Evolutionary conservation across 2,113 vertebrate genomes (phyloP), one percentile per base, ranked within the genome.

Genomic region (Pogona vitticeps): DNA sequence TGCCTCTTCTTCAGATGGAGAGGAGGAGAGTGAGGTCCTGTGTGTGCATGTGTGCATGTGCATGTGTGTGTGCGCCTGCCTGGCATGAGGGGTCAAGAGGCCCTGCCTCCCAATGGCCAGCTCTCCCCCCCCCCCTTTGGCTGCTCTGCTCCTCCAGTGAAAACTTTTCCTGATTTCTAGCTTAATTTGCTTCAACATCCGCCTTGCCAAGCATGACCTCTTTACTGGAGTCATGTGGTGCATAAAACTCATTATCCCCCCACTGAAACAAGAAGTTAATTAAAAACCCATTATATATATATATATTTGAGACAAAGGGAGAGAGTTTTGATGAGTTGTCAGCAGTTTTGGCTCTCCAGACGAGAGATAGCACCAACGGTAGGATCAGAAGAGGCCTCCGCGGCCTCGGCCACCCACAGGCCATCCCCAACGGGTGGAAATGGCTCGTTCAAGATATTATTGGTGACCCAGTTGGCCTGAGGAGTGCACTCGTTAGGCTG

Each of bases 191-290:
- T 93, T 90, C 96, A 94, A 95, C 95, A 94, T 94, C 94, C 86
- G 88, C 65, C 78, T 87, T 91, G 94, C 94, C 2, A 14, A 38
- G 92, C 87, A 85, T 95, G 96, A 96, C 96, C 95, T 92, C 94
- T 93, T 93, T 92, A 86, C 93, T 78, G 73, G 92, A 93, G 91
- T 95, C 95, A 95, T 84, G 76, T 92, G 95, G 89, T 91, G 73
- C 90, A 94, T 92, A 93, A 94, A 96, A 95, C 94, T 96, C 95
- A 95, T 96, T 96, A 96, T 94, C 84, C 6, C 92, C 90, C 88
- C 86, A 88, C 61, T 93, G 94, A 85, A 95, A 95, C 91, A 95
- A 94, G 95, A 96, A 96, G 95, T 94, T 96, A 96, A 96, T 96
- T 97, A 96, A 95, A 94, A 95, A 94, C 77, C 46, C 46, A 52